These are phyloP conservation scores for Centropristis striata DNA, from an alignment of 2,113 vertebrate genomes.

Conservation along the genomic window DNA sequence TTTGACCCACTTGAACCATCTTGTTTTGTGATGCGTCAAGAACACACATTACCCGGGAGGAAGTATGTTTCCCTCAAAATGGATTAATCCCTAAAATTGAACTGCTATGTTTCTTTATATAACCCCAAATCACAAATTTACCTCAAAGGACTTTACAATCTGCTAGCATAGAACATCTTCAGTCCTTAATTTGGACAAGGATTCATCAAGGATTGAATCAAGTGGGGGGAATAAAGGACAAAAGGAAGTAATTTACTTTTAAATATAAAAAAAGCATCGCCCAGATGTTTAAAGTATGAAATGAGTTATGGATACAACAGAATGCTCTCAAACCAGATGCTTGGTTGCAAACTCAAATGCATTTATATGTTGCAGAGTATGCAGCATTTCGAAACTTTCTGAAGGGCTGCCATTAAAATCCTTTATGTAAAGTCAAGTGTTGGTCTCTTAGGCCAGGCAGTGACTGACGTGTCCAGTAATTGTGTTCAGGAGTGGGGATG, in stretches of 20 bases:
- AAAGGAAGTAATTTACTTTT: neutral
- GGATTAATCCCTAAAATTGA: neutral
- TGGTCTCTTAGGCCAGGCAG: slow-evolving; percentile 10
- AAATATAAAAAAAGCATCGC: slow-evolving; percentile 1
- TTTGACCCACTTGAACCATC: too few species aligned
- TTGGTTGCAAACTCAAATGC: neutral
- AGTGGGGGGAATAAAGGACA: too few species aligned
- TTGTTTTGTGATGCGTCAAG: too few species aligned
- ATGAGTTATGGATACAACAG: neutral
- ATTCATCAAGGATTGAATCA: too few species aligned
- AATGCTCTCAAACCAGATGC: slow-evolving; percentile 22
- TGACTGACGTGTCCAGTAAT: slow-evolving; percentile 45
- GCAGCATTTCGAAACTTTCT: neutral
- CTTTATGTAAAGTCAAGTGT: slow-evolving; percentile 23
- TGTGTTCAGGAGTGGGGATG: slow-evolving; percentile 48
- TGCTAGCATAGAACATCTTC: too few species aligned
- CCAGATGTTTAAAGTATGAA: slow-evolving; percentile 14
- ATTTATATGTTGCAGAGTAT: neutral
- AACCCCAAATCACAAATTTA: neutral
- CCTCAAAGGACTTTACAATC: neutral
- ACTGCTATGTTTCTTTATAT: neutral
- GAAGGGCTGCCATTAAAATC: neutral
- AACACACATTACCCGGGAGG: too few species aligned
- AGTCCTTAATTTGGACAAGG: neutral
- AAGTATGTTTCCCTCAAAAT: too few species aligned